Evolutionary conservation across 2,797 vertebrate species (phyloP).

Genomic region (Sebastes iracundus): DNA sequence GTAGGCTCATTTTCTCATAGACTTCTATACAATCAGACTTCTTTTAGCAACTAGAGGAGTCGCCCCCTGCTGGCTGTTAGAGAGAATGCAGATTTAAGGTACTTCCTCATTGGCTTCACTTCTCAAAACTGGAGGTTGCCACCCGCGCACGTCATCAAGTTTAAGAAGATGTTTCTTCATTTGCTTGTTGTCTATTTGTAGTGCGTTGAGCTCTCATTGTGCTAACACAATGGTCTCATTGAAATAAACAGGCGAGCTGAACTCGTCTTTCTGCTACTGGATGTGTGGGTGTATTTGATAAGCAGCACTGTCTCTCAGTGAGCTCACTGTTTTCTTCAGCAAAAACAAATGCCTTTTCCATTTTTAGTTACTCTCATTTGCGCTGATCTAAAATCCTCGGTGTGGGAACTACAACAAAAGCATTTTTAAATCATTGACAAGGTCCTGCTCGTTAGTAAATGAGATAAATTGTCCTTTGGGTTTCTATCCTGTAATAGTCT

Average conservation of each 20-base stretch:
- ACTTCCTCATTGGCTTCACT: no score
- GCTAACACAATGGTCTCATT: background rate
- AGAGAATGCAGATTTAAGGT: no score
- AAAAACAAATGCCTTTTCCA: background rate
- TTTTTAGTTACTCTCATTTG: background rate
- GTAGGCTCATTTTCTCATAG: no score
- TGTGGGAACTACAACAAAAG: background rate
- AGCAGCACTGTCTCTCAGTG: background rate
- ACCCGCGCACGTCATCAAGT: no score
- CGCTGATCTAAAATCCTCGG: background rate
- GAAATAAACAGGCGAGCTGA: background rate
- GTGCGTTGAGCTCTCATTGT: no score
- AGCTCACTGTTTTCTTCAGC: background rate
- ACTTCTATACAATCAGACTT: no score
- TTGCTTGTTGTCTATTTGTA: no score
- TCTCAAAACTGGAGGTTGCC: no score
- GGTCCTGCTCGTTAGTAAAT: conserved; percentile 37
- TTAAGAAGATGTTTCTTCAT: no score
- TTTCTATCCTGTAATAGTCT: background rate
- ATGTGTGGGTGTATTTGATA: background rate
- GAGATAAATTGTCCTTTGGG: conserved; percentile 35
- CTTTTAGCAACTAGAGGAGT: no score
- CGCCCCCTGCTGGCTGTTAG: no score
- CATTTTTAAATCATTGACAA: conserved; percentile 10
- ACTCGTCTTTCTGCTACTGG: no score